phyloP scores from a whole-genome alignment of 2,113 vertebrate genomes.

The Papio anubis region DNA sequence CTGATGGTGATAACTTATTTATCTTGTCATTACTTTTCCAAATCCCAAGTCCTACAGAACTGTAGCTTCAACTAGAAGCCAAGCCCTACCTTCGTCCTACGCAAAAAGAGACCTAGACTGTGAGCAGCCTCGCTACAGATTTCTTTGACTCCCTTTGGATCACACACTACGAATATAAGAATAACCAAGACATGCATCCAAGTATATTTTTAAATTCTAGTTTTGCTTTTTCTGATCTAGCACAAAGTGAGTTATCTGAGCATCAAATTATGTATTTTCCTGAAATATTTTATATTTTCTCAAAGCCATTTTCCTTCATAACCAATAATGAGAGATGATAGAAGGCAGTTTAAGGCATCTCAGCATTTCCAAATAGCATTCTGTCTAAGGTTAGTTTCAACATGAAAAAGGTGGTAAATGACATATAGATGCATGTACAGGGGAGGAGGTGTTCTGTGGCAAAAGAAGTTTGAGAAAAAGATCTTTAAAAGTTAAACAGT shows the following conservation, averaged over 20 bases:
- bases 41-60: background rate
- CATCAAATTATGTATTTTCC: background rate
- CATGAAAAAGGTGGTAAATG: background rate
- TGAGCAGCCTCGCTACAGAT: background rate
- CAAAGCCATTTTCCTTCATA: background rate
- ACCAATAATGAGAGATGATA: background rate
- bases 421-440: background rate
- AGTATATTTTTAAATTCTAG: background rate
- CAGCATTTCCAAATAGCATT: background rate
- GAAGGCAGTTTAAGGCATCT: background rate
- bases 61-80: background rate
- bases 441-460: background rate
- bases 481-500: background rate
- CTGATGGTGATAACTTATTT: background rate
- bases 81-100: background rate
- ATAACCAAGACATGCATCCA: background rate
- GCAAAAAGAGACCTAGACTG: background rate
- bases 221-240: background rate
- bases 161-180: background rate
- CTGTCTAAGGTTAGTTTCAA: background rate
- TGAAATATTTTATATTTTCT: constrained; percentile 24
- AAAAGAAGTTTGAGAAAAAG: background rate
- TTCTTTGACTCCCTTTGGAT: background rate
- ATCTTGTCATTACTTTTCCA: background rate
- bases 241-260: background rate